These are phyloP conservation scores for Puffinus mauretanicus DNA, from an alignment of 2,113 vertebrate species.

Conservation along the genomic window DNA sequence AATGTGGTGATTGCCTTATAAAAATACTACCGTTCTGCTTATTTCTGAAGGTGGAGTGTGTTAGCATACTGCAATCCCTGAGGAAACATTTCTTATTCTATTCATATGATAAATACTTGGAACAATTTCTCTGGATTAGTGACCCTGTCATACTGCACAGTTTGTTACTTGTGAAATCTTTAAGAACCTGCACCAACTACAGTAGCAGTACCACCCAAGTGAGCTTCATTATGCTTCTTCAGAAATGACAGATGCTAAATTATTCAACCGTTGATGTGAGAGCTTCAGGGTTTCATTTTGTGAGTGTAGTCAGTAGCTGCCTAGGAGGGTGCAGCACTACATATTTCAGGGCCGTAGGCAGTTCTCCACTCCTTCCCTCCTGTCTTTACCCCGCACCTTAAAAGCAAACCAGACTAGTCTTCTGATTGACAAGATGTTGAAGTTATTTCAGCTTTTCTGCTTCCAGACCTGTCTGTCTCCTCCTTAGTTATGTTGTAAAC, in stretches of 20 bases:
- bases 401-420: background rate
- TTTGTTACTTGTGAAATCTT: background rate
- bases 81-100: background rate
- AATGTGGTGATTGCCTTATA: background rate
- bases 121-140: background rate
- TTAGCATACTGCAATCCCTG: background rate
- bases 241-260: background rate
- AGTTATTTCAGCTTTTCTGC: background rate
- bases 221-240: background rate
- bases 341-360: accelerated
- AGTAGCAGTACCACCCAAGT: background rate
- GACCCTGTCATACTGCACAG: background rate
- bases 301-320: background rate
- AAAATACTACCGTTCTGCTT: background rate
- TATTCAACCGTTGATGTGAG: background rate
- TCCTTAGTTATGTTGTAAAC: background rate
- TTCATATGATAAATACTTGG: background rate
- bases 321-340: background rate
- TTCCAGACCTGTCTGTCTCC: background rate
- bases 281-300: background rate
- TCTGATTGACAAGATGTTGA: background rate
- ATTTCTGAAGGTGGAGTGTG: background rate
- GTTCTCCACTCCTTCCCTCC: background rate
- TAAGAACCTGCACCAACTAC: background rate
- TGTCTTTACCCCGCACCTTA: background rate